Conservation (phyloP, 2,797 vertebrate genomes). For the Margarornis squamiger region DNA sequence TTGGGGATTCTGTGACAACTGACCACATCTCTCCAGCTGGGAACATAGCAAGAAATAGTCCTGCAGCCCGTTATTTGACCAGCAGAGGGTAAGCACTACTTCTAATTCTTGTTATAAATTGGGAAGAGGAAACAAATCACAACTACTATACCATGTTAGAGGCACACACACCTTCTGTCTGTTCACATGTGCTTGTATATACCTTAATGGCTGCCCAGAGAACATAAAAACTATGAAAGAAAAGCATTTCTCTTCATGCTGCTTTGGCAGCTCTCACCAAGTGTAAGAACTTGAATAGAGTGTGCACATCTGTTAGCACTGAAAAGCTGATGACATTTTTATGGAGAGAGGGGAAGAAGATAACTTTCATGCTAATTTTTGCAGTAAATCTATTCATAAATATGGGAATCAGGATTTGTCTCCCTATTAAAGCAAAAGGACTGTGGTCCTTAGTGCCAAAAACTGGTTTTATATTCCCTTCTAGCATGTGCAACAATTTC, state of each 20-base stretch:
- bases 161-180: background rate
- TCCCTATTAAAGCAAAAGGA: background rate
- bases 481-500: background rate
- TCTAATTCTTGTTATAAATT: background rate
- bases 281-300: background rate
- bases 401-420: background rate
- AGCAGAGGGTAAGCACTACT: constrained; percentile 82
- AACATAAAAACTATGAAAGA: background rate
- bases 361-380: background rate
- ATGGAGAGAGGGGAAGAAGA: background rate
- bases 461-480: background rate
- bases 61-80: constrained; percentile 91
- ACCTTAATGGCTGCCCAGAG: background rate
- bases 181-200: background rate
- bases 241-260: background rate
- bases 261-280: background rate
- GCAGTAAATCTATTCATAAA: background rate
- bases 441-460: background rate
- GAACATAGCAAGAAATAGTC: constrained; percentile 94
- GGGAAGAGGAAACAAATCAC: background rate
- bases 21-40: constrained; percentile 98
- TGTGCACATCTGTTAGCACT: background rate
- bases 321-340: background rate
- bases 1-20: constrained; percentile 96
- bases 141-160: background rate